Conservation (phyloP, 1,140 invertebrate genomes). For the Mercenaria mercenaria region DNA sequence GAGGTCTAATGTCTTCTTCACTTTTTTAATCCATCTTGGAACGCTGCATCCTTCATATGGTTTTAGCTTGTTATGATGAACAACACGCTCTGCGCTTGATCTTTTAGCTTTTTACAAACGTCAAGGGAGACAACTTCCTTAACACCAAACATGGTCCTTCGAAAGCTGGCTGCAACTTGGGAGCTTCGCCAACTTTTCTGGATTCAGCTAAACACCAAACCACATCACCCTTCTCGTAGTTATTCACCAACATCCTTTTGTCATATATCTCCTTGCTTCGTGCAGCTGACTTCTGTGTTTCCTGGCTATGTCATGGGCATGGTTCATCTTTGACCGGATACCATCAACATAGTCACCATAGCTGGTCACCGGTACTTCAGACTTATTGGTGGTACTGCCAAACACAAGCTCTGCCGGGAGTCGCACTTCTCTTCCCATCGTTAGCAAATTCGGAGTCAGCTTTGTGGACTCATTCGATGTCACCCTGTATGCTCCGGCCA, state of each 20-base stretch:
- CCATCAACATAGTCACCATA: slow-evolving; percentile 44
- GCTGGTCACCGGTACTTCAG: background rate
- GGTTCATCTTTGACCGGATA: background rate
- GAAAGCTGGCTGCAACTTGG: slow-evolving; percentile 42
- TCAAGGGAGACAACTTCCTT: slow-evolving; percentile 10
- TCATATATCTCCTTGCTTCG: slow-evolving; percentile 42
- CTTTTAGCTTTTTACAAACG: slow-evolving; percentile 32
- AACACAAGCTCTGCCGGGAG: slow-evolving; percentile 67
- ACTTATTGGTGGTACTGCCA: background rate
- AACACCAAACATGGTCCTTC: slow-evolving; percentile 33
- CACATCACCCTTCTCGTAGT: slow-evolving; percentile 43
- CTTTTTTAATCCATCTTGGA: slow-evolving; percentile 26
- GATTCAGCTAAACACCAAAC: slow-evolving; percentile 39
- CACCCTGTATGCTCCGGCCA: slow-evolving; percentile 59
- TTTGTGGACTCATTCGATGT: slow-evolving; percentile 65
- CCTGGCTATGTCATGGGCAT: slow-evolving; percentile 47
- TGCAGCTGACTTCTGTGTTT: background rate
- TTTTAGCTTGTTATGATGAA: slow-evolving; percentile 61
- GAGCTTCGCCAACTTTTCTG: background rate
- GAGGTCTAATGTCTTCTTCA: too few species aligned
- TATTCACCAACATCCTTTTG: background rate
- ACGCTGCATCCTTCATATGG: slow-evolving; percentile 16
- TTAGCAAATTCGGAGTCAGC: slow-evolving; percentile 66
- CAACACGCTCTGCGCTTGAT: slow-evolving; percentile 21
- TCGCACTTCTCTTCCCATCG: slow-evolving; percentile 69